Evolutionary conservation across 2,797 vertebrate genomes (phyloP).

Genomic region (Steatocranus sp.): DNA sequence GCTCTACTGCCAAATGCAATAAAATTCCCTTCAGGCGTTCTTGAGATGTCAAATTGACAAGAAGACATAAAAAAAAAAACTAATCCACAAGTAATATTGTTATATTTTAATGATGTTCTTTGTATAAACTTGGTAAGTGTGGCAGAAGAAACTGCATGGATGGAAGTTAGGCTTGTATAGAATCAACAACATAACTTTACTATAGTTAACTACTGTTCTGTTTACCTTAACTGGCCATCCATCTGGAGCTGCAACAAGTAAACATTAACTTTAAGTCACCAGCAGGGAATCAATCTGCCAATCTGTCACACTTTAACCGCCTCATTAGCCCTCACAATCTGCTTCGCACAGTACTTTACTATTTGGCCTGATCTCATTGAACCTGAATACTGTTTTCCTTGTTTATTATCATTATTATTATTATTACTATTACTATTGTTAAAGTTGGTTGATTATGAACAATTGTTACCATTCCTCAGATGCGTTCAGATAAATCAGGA

Average conservation of each 20-base stretch:
- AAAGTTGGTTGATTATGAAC: neutral
- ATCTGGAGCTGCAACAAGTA: neutral
- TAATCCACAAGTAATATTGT: neutral
- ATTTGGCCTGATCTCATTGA: neutral
- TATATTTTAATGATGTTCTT: neutral
- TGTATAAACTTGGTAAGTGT: neutral
- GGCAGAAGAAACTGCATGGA: neutral
- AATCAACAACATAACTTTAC: neutral
- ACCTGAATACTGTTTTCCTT: neutral
- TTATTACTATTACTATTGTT: neutral
- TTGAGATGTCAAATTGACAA: neutral
- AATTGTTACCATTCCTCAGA: neutral
- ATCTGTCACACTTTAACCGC: constrained; percentile 8
- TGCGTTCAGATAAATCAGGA: neutral
- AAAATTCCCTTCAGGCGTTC: neutral
- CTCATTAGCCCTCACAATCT: constrained; percentile 13
- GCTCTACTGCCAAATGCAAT: neutral
- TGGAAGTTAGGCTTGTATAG: neutral
- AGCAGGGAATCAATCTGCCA: constrained; percentile 38
- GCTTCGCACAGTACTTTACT: neutral
- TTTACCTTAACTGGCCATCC: neutral
- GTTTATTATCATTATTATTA: neutral
- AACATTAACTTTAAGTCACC: constrained; percentile 17
- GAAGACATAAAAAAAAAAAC: neutral
- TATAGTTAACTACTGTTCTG: neutral